phyloP scores from a whole-genome alignment of 2,888 invertebrate species.

The Pterobdella sp. region DNA sequence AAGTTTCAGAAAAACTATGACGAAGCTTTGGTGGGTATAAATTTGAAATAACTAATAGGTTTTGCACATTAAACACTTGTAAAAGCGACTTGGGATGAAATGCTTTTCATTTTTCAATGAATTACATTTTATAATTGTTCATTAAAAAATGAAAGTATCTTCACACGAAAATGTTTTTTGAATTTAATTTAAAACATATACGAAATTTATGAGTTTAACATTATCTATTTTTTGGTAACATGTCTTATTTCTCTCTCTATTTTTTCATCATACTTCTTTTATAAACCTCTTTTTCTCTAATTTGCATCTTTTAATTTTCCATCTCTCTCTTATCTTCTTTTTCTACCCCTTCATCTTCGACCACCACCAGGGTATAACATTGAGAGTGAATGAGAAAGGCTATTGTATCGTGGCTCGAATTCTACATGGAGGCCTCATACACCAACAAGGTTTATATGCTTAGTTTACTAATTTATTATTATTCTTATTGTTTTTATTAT shows the following conservation, averaged over 20 bases:
- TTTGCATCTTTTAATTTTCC: neutral
- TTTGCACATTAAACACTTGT: neutral
- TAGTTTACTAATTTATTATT: neutral
- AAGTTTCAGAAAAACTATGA: constrained; percentile 99
- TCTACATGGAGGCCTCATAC: constrained; percentile 98
- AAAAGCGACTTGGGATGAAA: neutral
- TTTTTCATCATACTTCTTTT: neutral
- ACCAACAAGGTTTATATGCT: constrained; percentile 62
- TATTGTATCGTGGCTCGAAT: constrained; percentile 93
- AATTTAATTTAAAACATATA: too few relatives aligned
- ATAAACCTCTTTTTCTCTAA: neutral
- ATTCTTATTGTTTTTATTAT: neutral
- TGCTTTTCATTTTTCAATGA: neutral
- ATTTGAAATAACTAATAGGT: neutral
- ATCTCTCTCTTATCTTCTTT: neutral
- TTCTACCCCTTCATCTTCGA: neutral
- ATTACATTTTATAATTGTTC: too few relatives aligned
- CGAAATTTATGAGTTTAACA: too few relatives aligned
- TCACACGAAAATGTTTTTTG: too few relatives aligned
- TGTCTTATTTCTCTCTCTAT: neutral
- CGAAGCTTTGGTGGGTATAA: constrained; percentile 82
- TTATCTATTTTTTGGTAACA: neutral
- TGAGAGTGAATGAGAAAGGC: constrained; percentile 92
- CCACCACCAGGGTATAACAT: constrained; percentile 55
- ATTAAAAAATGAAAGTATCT: too few relatives aligned